These are phyloP conservation scores for Allophyes oxyacanthae DNA, from an alignment of 2,888 invertebrate genomes.

Conservation along the genomic window DNA sequence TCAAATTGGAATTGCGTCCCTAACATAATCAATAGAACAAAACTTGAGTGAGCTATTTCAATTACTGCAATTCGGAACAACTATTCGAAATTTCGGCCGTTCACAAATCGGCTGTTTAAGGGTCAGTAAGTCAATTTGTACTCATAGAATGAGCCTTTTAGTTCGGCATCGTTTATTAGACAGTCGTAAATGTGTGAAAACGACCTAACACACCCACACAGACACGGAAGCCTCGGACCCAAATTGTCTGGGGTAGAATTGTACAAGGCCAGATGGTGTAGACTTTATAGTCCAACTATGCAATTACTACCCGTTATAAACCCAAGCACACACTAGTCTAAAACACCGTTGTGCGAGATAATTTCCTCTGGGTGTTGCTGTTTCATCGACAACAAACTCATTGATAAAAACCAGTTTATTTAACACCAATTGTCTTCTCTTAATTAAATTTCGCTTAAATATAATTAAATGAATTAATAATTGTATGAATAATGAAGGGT, in stretches of 20 bases:
- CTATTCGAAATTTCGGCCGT: slow-evolving; percentile 24
- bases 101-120: slow-evolving; percentile 30
- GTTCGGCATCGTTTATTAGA: slow-evolving; percentile 33
- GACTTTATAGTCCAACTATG: slow-evolving; percentile 46
- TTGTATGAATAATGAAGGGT: slow-evolving; percentile 27
- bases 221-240: slow-evolving; percentile 3
- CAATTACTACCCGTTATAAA: slow-evolving; percentile 50
- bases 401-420: background rate
- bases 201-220: slow-evolving; percentile 33
- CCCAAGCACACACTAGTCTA: slow-evolving; percentile 32
- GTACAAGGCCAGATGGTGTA: slow-evolving; percentile 46
- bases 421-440: background rate
- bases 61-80: slow-evolving; percentile 22
- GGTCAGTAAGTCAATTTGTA: slow-evolving; percentile 42
- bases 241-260: slow-evolving; percentile 39
- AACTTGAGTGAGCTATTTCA: slow-evolving; percentile 31
- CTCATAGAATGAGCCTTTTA: slow-evolving; percentile 25
- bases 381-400: slow-evolving; percentile 26
- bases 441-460: slow-evolving; percentile 18
- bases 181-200: slow-evolving; percentile 36
- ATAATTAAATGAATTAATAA: slow-evolving; percentile 11
- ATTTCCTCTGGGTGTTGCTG: slow-evolving; percentile 27
- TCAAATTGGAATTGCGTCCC: too few relatives aligned
- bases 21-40: background rate
- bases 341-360: slow-evolving; percentile 21